Base-by-base conservation (phyloP, 2,113 vertebrate genomes). In the Copsychus sechellarum region DNA sequence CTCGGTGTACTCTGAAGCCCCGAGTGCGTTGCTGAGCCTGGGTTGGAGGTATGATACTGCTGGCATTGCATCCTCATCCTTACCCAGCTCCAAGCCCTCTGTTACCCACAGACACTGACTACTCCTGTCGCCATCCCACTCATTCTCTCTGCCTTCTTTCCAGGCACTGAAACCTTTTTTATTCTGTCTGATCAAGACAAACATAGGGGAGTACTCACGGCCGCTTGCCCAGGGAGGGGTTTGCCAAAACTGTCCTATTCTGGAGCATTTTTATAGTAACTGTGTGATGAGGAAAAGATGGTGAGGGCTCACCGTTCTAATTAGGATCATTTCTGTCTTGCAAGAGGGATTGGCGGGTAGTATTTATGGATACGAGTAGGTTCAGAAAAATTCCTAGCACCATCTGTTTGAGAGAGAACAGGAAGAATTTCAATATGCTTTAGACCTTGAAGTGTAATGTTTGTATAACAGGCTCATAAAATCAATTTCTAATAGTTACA, bases 401-500 rank as follows among this genome's bases (percentile, higher is more conserved):
- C 98, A 98, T 98, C 98, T 98, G 98, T 97, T 98, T 97, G 96
- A 90, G 93, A 97, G 95, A 90, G 97, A 98, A 97, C 97, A 98
- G 97, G 98, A 98, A 98, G 96, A 96, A 97, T 95, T 96, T 97
- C 97, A 93, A 93, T 95, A 91, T 85, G 95, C 96, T 97, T 95
- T 96, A 97, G 97, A 97, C 95, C 97, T 98, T 95, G 97, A 97
- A 98, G 96, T 97, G 97, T 97, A 97, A 97, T 97, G 96, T 96
- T 97, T 97, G 96, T 97, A 82, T 94, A 97, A 97, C 90, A 93
- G 95, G 94, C 98, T 97, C 97, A 96, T 98, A 98, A 98, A 98
- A 97, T 95, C 97, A 97, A 94, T 97, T 98, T 97, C 95, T 98
- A 97, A 98, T 96, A 97, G 97, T 96, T 97, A 94, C 97, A 98